Evolutionary conservation across 2,888 invertebrate genomes (phyloP).

Genomic region (Calephelis perditalis): DNA sequence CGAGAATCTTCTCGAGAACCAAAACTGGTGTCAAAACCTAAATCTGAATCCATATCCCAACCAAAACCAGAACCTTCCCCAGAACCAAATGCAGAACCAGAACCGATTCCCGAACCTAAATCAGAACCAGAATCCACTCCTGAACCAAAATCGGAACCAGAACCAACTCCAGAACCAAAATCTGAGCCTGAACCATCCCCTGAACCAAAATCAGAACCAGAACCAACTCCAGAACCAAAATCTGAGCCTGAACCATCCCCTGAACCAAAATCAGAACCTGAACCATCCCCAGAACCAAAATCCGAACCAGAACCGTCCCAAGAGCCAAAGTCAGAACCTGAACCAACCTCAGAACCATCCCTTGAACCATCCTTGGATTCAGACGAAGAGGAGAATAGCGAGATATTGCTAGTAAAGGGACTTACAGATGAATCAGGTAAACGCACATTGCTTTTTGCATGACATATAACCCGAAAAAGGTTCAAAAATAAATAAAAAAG

Average conservation of each 20-base stretch:
- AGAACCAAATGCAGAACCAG: constrained; percentile 50
- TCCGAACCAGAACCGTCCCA: constrained; percentile 45
- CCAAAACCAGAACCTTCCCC: constrained; percentile 42
- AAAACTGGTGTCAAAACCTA: constrained; percentile 36
- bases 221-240: constrained; percentile 54
- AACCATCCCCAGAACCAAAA: constrained; percentile 51
- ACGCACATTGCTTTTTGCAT: constrained; percentile 37
- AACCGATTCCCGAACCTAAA: constrained; percentile 51
- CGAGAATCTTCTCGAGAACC: constrained; percentile 30
- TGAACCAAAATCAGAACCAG: constrained; percentile 48
- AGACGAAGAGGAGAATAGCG: constrained; percentile 64
- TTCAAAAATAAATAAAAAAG: too few relatives aligned
- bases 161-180: constrained; percentile 49
- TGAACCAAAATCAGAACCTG: constrained; percentile 55
- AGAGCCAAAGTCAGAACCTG: constrained; percentile 55
- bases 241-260: constrained; percentile 53
- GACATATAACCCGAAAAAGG: constrained; percentile 4
- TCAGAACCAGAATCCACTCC: constrained; percentile 59
- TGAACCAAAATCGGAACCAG: constrained; percentile 58
- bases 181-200: constrained; percentile 49
- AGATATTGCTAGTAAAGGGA: constrained; percentile 72
- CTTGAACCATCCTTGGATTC: constrained; percentile 44
- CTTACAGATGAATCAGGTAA: constrained; percentile 72
- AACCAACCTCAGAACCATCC: constrained; percentile 45
- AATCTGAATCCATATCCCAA: constrained; percentile 25